These are phyloP conservation scores for Pteromalus puparum DNA, from an alignment of 1,140 invertebrate genomes.

Conservation along the genomic window DNA sequence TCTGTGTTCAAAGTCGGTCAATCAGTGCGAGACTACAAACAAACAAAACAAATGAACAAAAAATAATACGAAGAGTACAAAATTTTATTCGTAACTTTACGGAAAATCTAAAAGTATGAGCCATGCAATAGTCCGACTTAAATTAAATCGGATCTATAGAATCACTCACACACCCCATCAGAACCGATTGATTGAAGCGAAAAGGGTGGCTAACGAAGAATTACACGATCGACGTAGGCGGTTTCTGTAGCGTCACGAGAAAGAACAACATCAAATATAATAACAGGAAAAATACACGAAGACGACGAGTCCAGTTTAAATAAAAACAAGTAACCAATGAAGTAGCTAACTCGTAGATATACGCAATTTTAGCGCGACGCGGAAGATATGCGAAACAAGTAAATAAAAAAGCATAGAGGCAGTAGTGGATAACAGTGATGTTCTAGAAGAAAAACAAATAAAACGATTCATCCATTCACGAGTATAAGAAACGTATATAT, in stretches of 20 bases:
- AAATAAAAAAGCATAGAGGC: conserved; percentile 39
- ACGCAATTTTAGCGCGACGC: conserved; percentile 37
- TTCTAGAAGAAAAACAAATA: conserved; percentile 37
- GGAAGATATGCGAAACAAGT: conserved; percentile 35
- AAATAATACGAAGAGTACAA: conserved; percentile 62
- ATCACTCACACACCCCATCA: background rate
- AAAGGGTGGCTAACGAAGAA: background rate
- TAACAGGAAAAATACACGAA: conserved; percentile 39
- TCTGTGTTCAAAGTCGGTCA: conserved; percentile 58
- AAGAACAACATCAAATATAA: background rate
- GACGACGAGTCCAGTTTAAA: conserved; percentile 13
- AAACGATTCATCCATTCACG: conserved; percentile 48
- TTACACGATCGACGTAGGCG: background rate
- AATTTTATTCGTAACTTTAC: conserved; percentile 63
- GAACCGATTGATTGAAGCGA: background rate
- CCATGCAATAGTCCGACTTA: conserved; percentile 25
- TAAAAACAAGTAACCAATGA: conserved; percentile 41
- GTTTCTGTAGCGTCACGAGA: background rate
- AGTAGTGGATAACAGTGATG: conserved; percentile 43
- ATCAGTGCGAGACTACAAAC: conserved; percentile 30
- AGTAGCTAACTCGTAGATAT: conserved; percentile 44
- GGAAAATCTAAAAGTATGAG: conserved; percentile 50
- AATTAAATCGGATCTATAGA: conserved; percentile 16
- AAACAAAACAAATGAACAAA: conserved; percentile 19
- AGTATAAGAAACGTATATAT: conserved; percentile 26